Percentiles rank a stretch among this genome's conserved stretches.
Conservation (phyloP, 2,888 invertebrate genomes). For the Apoderus coryli region DNA sequence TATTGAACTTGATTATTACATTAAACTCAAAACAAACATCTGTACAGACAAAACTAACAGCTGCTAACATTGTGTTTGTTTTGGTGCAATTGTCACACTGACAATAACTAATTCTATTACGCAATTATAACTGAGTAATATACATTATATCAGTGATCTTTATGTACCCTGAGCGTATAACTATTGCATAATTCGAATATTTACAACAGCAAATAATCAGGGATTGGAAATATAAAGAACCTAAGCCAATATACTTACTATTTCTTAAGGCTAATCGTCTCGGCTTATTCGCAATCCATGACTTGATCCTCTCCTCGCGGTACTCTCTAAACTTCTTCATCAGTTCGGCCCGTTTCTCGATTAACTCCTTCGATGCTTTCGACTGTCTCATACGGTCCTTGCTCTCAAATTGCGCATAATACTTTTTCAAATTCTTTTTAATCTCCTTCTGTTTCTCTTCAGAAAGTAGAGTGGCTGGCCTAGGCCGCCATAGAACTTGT, state of each 20-base stretch:
- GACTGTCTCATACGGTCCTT: conserved; percentile 88
- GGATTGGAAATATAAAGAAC: conserved; percentile 9
- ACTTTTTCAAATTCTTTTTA: conserved; percentile 95
- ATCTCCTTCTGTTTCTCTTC: conserved; percentile 85
- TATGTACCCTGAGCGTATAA: conserved; percentile 24
- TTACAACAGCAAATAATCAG: conserved; percentile 19
- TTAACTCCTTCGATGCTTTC: conserved; percentile 87
- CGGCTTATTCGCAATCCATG: conserved; percentile 65
- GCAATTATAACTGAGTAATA: too few relatives aligned
- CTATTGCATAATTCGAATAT: conserved; percentile 14
- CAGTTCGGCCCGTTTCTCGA: conserved; percentile 78
- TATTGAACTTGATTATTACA: too few relatives aligned
- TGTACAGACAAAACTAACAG: too few relatives aligned
- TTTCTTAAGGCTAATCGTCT: conserved; percentile 72
- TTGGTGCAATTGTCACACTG: too few relatives aligned
- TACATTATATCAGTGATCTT: too few relatives aligned
- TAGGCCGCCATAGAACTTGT: conserved; percentile 90
- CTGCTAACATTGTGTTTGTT: too few relatives aligned
- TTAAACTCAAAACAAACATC: conserved; percentile 8
- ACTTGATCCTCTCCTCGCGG: conserved; percentile 55
- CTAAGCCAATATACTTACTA: conserved; percentile 45
- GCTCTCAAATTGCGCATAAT: conserved; percentile 88
- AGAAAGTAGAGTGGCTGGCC: conserved; percentile 72
- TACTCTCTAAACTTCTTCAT: conserved; percentile 79
- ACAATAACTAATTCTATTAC: too few relatives aligned